phyloP scores from a whole-genome alignment of 2,797 vertebrate species.

The Dermochelys coriacea region DNA sequence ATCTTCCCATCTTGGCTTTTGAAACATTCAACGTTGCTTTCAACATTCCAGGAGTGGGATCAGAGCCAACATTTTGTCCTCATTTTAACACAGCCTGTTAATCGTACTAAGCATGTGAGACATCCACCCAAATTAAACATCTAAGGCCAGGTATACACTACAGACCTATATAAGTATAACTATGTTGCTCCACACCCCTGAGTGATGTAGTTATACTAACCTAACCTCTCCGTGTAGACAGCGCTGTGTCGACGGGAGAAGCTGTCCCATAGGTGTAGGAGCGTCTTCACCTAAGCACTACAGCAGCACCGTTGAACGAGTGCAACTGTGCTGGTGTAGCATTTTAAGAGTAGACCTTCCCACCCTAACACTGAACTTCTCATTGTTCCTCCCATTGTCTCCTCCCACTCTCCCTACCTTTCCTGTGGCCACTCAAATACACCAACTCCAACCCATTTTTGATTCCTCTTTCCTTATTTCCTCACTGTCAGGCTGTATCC shows the following conservation, averaged over 20 bases:
- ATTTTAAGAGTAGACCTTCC: background rate
- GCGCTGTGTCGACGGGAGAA: background rate
- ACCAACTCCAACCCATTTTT: background rate
- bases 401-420: background rate
- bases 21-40: background rate
- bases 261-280: background rate
- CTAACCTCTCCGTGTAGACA: background rate
- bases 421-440: background rate
- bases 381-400: background rate
- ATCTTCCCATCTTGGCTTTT: background rate
- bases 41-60: background rate
- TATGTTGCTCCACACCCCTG: background rate
- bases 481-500: background rate
- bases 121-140: background rate
- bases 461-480: background rate
- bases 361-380: background rate
- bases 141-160: background rate
- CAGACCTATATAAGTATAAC: background rate
- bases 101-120: background rate
- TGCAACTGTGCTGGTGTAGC: background rate
- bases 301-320: too few species aligned
- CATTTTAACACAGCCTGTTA: background rate
- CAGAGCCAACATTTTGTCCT: background rate
- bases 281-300: background rate
- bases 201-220: background rate